These are phyloP conservation scores for Tenthredo livida DNA, from an alignment of 2,888 invertebrate genomes.

Conservation along the genomic window DNA sequence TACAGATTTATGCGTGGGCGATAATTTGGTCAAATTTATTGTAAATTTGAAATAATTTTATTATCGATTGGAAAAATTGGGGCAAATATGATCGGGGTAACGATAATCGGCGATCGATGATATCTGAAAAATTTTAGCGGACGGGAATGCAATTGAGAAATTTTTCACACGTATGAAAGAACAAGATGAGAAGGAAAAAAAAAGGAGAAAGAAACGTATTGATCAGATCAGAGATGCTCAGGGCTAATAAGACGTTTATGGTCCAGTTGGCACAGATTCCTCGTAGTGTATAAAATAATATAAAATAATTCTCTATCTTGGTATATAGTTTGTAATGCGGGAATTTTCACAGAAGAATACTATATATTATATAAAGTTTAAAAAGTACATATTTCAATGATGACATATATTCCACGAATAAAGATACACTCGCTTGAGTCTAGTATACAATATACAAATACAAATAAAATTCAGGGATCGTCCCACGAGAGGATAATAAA, in stretches of 20 bases:
- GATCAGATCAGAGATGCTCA: slow-evolving; percentile 7
- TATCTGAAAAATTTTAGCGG: too few species aligned
- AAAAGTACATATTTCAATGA: not conserved
- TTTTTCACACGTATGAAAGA: too few species aligned
- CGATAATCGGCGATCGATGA: too few species aligned
- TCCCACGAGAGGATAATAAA: slow-evolving; percentile 25
- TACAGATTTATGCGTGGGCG: too few species aligned
- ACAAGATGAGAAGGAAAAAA: too few species aligned
- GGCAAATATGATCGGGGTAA: too few species aligned
- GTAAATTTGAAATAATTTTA: too few species aligned
- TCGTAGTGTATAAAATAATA: not conserved
- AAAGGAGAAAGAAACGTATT: not conserved
- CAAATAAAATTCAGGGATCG: not conserved
- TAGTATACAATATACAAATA: not conserved
- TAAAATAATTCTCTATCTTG: not conserved
- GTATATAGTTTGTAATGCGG: not conserved
- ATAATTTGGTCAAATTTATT: too few species aligned
- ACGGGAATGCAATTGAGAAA: too few species aligned
- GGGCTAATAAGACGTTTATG: not conserved
- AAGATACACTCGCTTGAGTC: not conserved
- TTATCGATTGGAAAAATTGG: too few species aligned
- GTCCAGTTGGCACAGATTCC: not conserved
- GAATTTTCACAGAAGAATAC: too few species aligned
- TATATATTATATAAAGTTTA: not conserved
- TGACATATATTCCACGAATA: not conserved